phyloP scores from a whole-genome alignment of 2,113 vertebrate genomes.

The Pionites leucogaster region DNA sequence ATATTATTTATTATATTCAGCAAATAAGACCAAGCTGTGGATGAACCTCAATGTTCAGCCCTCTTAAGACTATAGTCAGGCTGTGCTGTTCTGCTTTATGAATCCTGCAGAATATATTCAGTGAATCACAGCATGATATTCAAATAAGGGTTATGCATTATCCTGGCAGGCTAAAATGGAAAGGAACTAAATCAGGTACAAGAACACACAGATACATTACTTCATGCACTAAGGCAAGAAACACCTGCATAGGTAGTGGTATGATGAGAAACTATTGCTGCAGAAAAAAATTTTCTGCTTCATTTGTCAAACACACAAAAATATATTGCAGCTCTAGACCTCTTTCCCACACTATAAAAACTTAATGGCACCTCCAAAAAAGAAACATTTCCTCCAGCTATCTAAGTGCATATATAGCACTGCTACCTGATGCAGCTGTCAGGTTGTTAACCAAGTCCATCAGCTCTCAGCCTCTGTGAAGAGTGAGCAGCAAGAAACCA shows the following conservation, averaged over 20 bases:
- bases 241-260: background rate
- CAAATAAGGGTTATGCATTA: background rate
- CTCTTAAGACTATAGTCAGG: background rate
- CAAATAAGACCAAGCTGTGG: background rate
- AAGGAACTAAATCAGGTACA: background rate
- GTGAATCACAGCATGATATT: background rate
- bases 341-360: background rate
- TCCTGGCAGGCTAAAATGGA: background rate
- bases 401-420: background rate
- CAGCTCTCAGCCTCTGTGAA: background rate
- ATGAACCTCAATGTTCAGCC: background rate
- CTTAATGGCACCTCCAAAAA: background rate
- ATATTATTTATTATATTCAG: background rate
- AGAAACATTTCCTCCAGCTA: background rate
- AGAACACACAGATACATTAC: background rate
- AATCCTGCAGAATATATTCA: background rate
- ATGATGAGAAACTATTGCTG: background rate
- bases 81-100: background rate
- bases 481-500: background rate
- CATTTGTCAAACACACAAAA: constrained; percentile 22
- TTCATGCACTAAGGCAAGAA: background rate
- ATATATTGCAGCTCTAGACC: background rate
- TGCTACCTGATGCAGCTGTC: background rate
- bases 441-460: background rate
- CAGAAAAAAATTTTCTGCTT: background rate